Evolutionary conservation across 2,888 invertebrate species (phyloP).

Genomic region (Notocelia uddmanniana): DNA sequence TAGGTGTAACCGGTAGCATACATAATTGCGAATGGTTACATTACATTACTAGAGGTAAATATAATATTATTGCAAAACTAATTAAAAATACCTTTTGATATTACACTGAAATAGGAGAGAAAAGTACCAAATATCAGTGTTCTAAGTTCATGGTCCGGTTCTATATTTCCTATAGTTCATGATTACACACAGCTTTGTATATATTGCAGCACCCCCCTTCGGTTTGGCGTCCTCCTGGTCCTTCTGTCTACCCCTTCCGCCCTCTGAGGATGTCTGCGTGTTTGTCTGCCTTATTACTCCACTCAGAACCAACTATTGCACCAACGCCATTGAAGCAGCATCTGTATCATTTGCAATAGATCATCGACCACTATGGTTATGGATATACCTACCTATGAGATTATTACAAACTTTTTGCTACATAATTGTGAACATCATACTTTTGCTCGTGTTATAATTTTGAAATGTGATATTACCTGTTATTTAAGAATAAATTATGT

Average conservation of each 20-base stretch:
- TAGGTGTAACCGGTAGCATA: too few relatives aligned
- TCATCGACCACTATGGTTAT: not conserved
- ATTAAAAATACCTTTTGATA: too few relatives aligned
- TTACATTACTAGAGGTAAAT: too few relatives aligned
- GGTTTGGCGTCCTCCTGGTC: conserved; percentile 41
- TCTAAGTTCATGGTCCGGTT: not conserved
- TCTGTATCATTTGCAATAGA: not conserved
- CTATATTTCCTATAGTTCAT: not conserved
- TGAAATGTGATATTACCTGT: conserved; percentile 17
- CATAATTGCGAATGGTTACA: too few relatives aligned
- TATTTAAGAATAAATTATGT: conserved; percentile 11
- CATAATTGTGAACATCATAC: not conserved
- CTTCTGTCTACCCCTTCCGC: conserved; percentile 40
- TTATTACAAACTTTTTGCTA: not conserved
- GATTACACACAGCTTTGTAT: conserved; percentile 28
- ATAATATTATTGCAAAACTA: too few relatives aligned
- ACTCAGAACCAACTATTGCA: not conserved
- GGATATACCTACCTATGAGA: not conserved
- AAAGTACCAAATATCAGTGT: not conserved
- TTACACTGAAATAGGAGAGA: too few relatives aligned
- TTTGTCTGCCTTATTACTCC: conserved; percentile 34
- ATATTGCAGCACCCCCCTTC: conserved; percentile 44
- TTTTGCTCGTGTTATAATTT: not conserved
- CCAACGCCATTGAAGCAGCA: not conserved
- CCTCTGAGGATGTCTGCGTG: conserved; percentile 38